Evolutionary conservation across 2,113 vertebrate genomes (phyloP), one percentile per base, ranked within the genome.

Genomic region (Misgurnus mizolepis): DNA sequence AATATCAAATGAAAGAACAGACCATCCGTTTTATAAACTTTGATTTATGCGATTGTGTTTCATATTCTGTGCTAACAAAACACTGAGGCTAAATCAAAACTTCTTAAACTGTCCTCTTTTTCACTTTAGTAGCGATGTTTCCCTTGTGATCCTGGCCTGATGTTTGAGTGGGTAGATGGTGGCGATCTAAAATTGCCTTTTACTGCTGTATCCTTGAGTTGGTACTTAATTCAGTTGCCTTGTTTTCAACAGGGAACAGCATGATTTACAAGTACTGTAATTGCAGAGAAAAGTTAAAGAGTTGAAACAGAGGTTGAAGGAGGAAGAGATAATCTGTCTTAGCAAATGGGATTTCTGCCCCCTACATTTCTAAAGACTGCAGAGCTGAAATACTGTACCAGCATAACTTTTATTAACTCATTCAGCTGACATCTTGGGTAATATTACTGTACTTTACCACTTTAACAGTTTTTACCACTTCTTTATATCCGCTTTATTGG

Each of bases 401-500:
- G 47, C 2, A 45, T 67, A 66, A 64, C 77, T 76, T 84, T 88
- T 76, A 80, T 66, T 34, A 76, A 75, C 67, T n/a, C 12, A 79
- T 5, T 85, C 67, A 12, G 78, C 77, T 85, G 88, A 88, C 87
- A 87, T 83, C 55, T 80, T 77, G 84, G 87, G 82, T 85, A 86
- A 89, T 86, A 39, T 43, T 80, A 82, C 78, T 72, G 80, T 34
- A 34, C 85, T 87, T 85, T 79, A 53, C 73, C 53, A 18, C 81
- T n/a, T 62, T 81, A 78, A 77, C 65, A 67, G 80, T 65, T 18
- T 39, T 40, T 58, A 22, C 22, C 22, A 22, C 22, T 22, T 22
- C 72, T 67, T 68, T 55, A 10, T 66, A 61, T 72, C 73, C 67
- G 50, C 15, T 43, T 75, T 56, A 47, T 68, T 2, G 43, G 64